Evolutionary conservation across 2,113 vertebrate genomes (phyloP).

Genomic region (Acrocephalus kingi): DNA sequence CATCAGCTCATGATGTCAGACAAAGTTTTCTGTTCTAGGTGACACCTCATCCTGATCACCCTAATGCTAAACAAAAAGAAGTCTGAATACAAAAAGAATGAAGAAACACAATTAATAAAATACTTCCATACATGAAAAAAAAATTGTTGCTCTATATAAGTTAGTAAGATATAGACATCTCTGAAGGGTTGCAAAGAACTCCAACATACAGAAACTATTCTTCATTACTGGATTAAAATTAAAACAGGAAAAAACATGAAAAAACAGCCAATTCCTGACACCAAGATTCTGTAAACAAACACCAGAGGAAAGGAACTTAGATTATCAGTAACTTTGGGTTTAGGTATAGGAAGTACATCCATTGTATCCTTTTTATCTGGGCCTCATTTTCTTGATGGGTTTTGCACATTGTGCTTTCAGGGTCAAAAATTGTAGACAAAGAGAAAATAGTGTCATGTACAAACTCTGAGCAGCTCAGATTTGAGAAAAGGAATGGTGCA

Average conservation of each 20-base stretch:
- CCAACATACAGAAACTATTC: neutral
- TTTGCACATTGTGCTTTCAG: neutral
- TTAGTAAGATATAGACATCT: neutral
- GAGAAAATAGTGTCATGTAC: neutral
- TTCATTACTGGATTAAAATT: neutral
- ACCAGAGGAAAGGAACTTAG: neutral
- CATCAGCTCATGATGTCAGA: neutral
- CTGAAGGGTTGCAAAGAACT: neutral
- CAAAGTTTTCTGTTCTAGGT: neutral
- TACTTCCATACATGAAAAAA: neutral
- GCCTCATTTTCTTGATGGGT: neutral
- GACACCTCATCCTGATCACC: rapidly evolving
- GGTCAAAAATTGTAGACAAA: neutral
- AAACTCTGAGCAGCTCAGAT: neutral
- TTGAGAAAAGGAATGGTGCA: neutral
- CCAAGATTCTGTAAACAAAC: conserved; percentile 17
- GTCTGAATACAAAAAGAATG: neutral
- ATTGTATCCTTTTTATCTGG: neutral
- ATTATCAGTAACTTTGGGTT: neutral
- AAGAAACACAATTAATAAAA: neutral
- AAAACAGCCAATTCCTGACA: neutral
- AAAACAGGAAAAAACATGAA: neutral
- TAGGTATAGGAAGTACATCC: neutral
- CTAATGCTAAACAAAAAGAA: neutral
- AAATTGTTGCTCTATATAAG: neutral